A percentile compares a stretch with the other conserved stretches of the same genome.
These are phyloP conservation scores for Caprella mutica DNA, from an alignment of 2,888 invertebrate genomes.

Conservation along the genomic window DNA sequence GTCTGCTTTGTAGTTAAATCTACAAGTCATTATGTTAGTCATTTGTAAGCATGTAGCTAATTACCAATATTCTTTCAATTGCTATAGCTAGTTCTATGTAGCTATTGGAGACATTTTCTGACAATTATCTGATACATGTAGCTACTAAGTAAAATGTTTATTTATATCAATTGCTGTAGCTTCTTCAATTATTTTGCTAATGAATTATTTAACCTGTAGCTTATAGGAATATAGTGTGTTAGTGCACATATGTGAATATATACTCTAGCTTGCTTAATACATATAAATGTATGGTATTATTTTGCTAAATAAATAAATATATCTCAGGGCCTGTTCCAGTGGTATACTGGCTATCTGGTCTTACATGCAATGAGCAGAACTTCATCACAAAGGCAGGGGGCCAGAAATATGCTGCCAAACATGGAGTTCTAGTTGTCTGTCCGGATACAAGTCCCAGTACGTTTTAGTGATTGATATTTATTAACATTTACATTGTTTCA, in stretches of 20 bases:
- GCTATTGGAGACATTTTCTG: too few relatives aligned
- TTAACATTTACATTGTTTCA: not conserved
- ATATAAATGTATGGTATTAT: not conserved
- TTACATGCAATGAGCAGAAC: constrained; percentile 90
- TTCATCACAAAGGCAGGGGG: constrained; percentile 92
- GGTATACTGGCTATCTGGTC: constrained; percentile 80
- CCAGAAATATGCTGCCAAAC: constrained; percentile 76
- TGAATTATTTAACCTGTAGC: too few relatives aligned
- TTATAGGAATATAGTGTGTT: too few relatives aligned
- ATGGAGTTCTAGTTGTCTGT: constrained; percentile 74
- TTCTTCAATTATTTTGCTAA: too few relatives aligned
- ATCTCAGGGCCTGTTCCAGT: constrained; percentile 53
- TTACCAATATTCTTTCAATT: too few relatives aligned
- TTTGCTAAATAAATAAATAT: not conserved
- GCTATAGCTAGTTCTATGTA: not conserved
- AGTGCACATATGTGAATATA: too few relatives aligned
- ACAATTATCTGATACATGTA: not conserved
- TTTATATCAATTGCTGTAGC: not conserved
- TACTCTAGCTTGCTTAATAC: too few relatives aligned
- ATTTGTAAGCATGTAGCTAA: too few relatives aligned
- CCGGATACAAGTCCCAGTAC: constrained; percentile 87
- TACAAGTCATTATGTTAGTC: not conserved
- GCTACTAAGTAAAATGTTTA: not conserved
- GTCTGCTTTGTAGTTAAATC: not conserved
- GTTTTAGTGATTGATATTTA: constrained; percentile 8